Conservation (phyloP, 2,113 vertebrate genomes). For the Oreocharis arfaki region DNA sequence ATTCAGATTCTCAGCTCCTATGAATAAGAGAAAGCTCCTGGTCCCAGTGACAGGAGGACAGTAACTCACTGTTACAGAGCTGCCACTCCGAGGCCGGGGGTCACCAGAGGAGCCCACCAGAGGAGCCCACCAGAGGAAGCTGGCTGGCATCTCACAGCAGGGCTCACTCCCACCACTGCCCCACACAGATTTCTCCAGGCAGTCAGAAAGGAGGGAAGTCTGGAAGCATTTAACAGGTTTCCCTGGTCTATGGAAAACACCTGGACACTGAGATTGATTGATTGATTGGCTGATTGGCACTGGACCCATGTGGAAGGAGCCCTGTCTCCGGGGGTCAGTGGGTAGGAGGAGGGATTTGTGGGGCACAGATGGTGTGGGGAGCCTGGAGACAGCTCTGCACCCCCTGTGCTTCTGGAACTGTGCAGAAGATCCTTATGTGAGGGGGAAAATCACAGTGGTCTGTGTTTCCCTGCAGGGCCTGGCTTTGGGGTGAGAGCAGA, state of each 20-base stretch:
- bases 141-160: accelerated
- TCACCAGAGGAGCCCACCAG: not conserved
- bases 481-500: not conserved
- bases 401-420: not conserved
- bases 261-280: no score
- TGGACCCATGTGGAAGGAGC: accelerated
- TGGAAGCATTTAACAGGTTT: not conserved
- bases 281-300: not conserved
- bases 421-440: not conserved
- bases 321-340: not conserved
- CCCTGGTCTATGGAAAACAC: not conserved
- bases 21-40: accelerated
- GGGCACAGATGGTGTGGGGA: not conserved
- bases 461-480: not conserved
- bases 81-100: not conserved
- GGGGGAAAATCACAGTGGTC: accelerated
- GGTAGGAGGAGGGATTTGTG: not conserved
- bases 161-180: not conserved
- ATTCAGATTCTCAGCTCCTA: not conserved
- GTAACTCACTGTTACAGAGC: accelerated
- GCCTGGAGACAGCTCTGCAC: not conserved
- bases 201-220: not conserved
- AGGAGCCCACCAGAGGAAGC: not conserved
- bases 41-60: not conserved
- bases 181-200: not conserved